Evolutionary conservation across 2,888 invertebrate species (phyloP), one percentile per base, ranked within the genome.

Genomic region (Metalampra italica): DNA sequence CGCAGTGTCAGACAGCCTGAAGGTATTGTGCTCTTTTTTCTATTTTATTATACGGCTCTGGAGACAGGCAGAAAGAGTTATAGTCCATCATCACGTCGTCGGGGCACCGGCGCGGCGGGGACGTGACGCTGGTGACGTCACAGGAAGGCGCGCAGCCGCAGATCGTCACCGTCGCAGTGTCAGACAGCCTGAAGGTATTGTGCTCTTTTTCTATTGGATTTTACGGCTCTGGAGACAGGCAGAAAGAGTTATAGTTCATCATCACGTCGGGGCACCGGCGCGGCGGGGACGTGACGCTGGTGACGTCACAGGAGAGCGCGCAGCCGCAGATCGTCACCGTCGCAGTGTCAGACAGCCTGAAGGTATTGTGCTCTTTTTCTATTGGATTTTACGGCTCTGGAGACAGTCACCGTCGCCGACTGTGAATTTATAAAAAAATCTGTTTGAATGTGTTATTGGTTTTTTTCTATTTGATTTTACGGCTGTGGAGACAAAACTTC

Each of bases 91-190:
- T 86, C 7, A 80, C 82, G 14, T 68, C 75, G n/a, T 64, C 69
- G n/a, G 60, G 71, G 9, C 73, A 68, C 14, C 60, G 77, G 11
- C 53, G 76, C 30, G 55, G 63, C 7, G 52, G 62, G 42, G 69
- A 67, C 52, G 11, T 41, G 43, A 41, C 29, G 8, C 55, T 56
- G 29, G 55, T 56, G 47, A 50, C 54, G 52, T 50, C 29, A 30
- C 51, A 9, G 49, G 50, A 7, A 14, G 45, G 15, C 44, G 50
- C n/a, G 11, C 65, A 66, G 53, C 81, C 81, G 51, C 85, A 82
- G 56, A 68, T 84, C 1, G 74, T 84, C 9, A 78, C 85, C 1
- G 85, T 86, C 15, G 79, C 85, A 0, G 86, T 85, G 3, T 79
- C 83, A 0, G 84, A 85, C 3, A 81, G 73, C 43, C 54, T 86